Evolutionary conservation across 2,113 vertebrate species (phyloP).

Genomic region (Dipodomys ordii): DNA sequence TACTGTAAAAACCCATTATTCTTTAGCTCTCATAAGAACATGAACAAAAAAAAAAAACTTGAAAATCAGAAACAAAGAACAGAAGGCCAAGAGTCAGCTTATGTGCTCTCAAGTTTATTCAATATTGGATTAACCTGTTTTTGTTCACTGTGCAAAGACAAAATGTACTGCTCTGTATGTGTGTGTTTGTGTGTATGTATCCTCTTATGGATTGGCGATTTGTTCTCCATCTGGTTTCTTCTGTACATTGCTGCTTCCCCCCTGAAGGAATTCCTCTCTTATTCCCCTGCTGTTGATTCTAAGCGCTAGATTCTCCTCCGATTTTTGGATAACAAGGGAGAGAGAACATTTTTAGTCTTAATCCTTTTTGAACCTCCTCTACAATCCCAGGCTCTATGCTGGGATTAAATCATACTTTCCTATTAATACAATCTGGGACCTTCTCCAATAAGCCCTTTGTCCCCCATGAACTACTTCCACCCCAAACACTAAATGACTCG

Average conservation of each 20-base stretch:
- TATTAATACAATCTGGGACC: conserved; percentile 24
- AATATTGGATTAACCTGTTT: background rate
- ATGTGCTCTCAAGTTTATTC: background rate
- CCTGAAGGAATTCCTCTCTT: background rate
- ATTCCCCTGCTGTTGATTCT: background rate
- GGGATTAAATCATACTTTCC: conserved; percentile 51
- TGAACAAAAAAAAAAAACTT: conserved; percentile 62
- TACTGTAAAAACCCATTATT: background rate
- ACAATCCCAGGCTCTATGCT: conserved; percentile 31
- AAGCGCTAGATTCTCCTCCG: background rate
- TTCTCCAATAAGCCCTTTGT: background rate
- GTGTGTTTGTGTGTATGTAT: background rate
- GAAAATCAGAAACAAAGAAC: conserved; percentile 52
- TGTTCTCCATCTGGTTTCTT: conserved; percentile 1
- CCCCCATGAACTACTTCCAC: background rate
- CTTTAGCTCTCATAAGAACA: background rate
- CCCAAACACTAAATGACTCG: background rate
- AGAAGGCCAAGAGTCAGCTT: conserved; percentile 47
- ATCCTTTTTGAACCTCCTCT: background rate
- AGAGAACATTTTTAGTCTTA: conserved; percentile 23
- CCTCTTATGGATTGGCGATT: background rate
- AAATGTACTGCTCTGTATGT: background rate
- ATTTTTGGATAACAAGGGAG: conserved; percentile 43
- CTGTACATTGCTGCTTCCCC: background rate
- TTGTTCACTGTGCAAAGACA: background rate